Base-by-base conservation (phyloP, 2,113 vertebrate genomes). In the Sprattus sprattus region DNA sequence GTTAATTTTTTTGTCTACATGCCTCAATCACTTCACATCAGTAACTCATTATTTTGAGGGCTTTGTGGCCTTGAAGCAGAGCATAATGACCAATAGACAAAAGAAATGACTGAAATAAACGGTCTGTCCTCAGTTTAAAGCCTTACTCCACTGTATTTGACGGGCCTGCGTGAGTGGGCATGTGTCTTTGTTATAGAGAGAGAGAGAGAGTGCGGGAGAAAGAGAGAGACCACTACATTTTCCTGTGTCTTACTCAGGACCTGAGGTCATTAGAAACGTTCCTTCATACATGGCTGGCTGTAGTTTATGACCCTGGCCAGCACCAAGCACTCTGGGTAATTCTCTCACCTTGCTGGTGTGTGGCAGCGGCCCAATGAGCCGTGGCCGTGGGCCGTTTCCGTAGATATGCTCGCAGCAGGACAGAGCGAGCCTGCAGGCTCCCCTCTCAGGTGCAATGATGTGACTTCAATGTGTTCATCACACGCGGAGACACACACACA, bases 391-490 rank as follows among this genome's bases (percentile, higher is more conserved):
- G 67, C 60, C 6, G 60, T 25, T 32, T 25, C 64, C n/a, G 64
- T 71, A 71, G 64, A 28, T 71, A 32, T 25, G 64, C 64, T 71
- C 64, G 2, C 64, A 71, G 64, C 64, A 71, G 64, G 64, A 71
- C 64, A 28, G 64, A 32, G 28, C 28, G 64, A 25, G 64, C 64
- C 64, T 71, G 10, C 64, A 8, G 64, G n/a, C 64, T 28, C 9
- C 8, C 25, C 64, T 13, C 64, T 71, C 64, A 32, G 64, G 28
- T 71, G 25, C 28, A 28, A 71, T 71, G 64, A 71, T 28, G 25
- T 9, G 64, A 71, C 25, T 88, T 87, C 87, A 88, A 87, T 90
- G 87, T 90, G 82, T 87, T 71, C 83, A 86, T 87, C 88, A 90
- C 85, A 88, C 84, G 88, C 86, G 64, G 84, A 82, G 86, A 86